phyloP scores from a whole-genome alignment of 2,797 vertebrate genomes.

The Diplodus sargus region DNA sequence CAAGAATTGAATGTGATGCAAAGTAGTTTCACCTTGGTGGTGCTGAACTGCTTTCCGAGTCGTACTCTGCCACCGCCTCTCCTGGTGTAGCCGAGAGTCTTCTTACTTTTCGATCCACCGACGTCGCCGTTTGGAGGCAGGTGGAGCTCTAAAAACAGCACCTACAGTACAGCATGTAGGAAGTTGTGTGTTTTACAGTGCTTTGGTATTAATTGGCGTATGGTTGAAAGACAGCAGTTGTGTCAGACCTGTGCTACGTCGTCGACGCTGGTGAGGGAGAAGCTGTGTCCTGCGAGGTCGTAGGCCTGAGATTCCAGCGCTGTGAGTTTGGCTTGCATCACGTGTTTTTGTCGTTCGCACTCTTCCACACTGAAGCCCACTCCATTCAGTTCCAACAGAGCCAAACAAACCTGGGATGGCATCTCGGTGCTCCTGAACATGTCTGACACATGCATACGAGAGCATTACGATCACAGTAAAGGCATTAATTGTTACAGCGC shows the following conservation, averaged over 20 bases:
- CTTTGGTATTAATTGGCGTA: not conserved
- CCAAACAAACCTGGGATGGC: constrained; percentile 94
- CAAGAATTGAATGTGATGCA: not conserved
- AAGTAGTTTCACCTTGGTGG: constrained; percentile 89
- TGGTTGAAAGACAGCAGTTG: not conserved
- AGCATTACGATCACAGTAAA: not conserved
- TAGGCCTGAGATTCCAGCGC: constrained; percentile 91
- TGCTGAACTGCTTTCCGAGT: constrained; percentile 92
- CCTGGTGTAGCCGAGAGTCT: constrained; percentile 92
- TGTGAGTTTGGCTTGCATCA: constrained; percentile 94
- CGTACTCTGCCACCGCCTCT: constrained; percentile 82
- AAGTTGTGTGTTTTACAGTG: no score
- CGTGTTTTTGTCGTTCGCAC: constrained; percentile 93
- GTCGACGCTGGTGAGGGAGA: constrained; percentile 95
- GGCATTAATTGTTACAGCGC: not conserved
- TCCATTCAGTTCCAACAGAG: constrained; percentile 95
- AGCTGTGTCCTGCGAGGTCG: constrained; percentile 91
- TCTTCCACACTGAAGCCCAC: constrained; percentile 93
- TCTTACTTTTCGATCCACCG: constrained; percentile 87
- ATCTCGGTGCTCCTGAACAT: constrained; percentile 92
- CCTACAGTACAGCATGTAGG: constrained; percentile 66
- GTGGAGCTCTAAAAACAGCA: constrained; percentile 95
- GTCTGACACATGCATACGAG: constrained; percentile 77
- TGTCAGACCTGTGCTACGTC: constrained; percentile 92
- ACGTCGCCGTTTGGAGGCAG: constrained; percentile 92